These are phyloP conservation scores for Notarius quadriscutis DNA, from an alignment of 2,113 vertebrate species.

Conservation along the genomic window DNA sequence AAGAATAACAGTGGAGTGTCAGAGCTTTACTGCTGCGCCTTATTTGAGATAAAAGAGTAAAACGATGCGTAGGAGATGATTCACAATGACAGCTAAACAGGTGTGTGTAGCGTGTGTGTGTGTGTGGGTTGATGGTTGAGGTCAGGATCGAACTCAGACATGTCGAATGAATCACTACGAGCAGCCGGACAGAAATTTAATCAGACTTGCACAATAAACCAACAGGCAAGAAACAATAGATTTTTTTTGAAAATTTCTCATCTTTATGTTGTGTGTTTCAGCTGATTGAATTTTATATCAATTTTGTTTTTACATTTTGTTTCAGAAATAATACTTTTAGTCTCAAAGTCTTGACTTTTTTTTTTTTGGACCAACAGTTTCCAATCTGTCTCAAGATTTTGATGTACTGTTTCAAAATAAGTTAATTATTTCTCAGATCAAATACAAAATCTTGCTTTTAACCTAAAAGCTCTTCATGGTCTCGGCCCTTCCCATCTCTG, in stretches of 20 bases:
- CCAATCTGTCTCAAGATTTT: too few species aligned
- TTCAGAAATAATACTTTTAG: background rate
- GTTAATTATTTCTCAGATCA: too few species aligned
- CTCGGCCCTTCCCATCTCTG: too few species aligned
- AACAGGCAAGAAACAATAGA: background rate
- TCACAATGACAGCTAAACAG: background rate
- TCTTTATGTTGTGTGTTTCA: background rate
- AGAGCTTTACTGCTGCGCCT: background rate
- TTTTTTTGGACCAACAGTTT: too few species aligned
- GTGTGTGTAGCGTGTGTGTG: conserved; percentile 4
- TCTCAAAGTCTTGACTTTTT: too few species aligned
- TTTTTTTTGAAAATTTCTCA: too few species aligned
- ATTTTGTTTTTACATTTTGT: background rate
- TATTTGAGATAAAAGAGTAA: conserved; percentile 2
- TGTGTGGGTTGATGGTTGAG: background rate
- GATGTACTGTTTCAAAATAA: too few species aligned
- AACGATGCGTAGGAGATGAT: background rate
- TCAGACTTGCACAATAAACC: background rate
- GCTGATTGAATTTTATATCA: background rate
- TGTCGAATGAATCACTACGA: background rate
- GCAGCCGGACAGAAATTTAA: background rate
- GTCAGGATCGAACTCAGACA: background rate
- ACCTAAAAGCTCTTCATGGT: too few species aligned
- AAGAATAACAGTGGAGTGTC: background rate
- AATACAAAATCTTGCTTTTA: too few species aligned